phyloP scores from a whole-genome alignment of 2,888 invertebrate genomes.

The Zygaena filipendulae region DNA sequence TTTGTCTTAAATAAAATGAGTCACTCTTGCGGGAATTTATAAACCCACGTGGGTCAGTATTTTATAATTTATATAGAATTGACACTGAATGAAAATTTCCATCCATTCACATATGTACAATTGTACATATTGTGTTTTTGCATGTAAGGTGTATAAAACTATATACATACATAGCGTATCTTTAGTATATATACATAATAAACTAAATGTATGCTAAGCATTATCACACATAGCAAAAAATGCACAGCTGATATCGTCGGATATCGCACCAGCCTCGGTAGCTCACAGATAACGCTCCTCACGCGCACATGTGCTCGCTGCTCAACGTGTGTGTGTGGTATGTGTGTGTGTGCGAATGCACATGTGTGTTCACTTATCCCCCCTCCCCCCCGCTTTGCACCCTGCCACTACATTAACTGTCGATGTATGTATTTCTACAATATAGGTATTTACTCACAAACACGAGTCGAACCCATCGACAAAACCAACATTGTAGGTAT shows the following conservation, averaged over 20 bases:
- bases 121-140: no score
- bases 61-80: no score
- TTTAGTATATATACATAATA: no score
- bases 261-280: slow-evolving; percentile 43
- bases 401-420: slow-evolving; percentile 4
- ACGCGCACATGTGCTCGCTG: slow-evolving; percentile 11
- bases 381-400: slow-evolving; percentile 18
- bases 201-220: slow-evolving; percentile 39
- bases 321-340: slow-evolving; percentile 6
- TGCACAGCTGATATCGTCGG: slow-evolving; percentile 40
- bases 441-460: slow-evolving; percentile 10
- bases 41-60: no score
- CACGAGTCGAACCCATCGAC: slow-evolving; percentile 19
- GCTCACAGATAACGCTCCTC: slow-evolving; percentile 25
- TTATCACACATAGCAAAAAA: slow-evolving; percentile 42
- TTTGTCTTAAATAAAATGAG: no score
- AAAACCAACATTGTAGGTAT: slow-evolving; percentile 31
- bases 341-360: slow-evolving; percentile 1
- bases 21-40: no score
- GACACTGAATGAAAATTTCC: no score
- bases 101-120: slow-evolving; percentile 33
- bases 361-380: slow-evolving; percentile 24
- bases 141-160: no score
- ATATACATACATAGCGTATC: no score
- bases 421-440: slow-evolving; percentile 4